Percentiles rank a stretch among this genome's conserved stretches.
Conservation (phyloP, 2,113 vertebrate genomes). For the Coracopsis vasa region DNA sequence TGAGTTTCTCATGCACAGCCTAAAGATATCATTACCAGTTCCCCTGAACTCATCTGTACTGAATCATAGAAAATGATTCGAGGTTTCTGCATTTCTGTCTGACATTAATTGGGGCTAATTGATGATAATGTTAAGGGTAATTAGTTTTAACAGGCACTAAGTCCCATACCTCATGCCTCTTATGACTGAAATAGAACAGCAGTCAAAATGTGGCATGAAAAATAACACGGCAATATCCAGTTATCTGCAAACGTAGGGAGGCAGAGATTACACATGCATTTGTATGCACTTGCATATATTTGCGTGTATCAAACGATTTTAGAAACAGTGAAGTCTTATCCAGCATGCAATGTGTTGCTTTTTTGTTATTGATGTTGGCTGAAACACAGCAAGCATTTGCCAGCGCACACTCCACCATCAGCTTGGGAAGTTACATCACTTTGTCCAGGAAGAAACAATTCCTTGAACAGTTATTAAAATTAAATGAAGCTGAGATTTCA, state of each 20-base stretch:
- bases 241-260: not conserved
- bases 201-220: constrained; percentile 10
- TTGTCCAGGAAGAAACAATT: not conserved
- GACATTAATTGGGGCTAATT: constrained; percentile 27
- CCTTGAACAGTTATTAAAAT: not conserved
- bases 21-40: not conserved
- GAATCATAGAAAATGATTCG: not conserved
- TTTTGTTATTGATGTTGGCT: not conserved
- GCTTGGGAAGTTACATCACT: not conserved
- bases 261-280: not conserved
- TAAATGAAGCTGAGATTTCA: not conserved
- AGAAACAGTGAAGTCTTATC: not conserved
- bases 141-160: constrained; percentile 27
- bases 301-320: not conserved
- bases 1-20: not conserved
- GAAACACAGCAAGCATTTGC: not conserved
- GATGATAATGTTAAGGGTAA: constrained; percentile 30
- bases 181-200: not conserved
- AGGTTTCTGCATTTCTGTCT: constrained; percentile 17
- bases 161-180: not conserved
- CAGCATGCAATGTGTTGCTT: not conserved
- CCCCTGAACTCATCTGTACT: not conserved
- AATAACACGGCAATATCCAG: not conserved
- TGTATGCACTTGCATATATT: not conserved
- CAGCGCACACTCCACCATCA: not conserved